These are phyloP conservation scores for Myripristis murdjan DNA, from an alignment of 2,797 vertebrate genomes.

Conservation along the genomic window DNA sequence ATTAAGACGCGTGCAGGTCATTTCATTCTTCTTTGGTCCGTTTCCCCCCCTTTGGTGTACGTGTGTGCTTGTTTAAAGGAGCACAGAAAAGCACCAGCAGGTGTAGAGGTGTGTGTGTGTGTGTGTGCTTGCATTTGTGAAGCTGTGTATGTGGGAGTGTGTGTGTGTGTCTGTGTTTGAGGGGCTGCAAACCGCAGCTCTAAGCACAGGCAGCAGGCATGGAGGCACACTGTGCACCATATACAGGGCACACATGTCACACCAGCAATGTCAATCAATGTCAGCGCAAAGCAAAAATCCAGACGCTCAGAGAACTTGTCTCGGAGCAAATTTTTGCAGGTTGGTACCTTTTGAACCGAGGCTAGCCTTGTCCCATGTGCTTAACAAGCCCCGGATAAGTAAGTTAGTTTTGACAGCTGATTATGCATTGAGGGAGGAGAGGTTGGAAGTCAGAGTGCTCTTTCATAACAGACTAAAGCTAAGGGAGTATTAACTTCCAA, in stretches of 20 bases:
- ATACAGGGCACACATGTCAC: constrained; percentile 61
- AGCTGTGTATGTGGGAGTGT: no score
- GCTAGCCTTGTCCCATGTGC: constrained; percentile 62
- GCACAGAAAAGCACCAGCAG: constrained; percentile 68
- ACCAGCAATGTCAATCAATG: constrained; percentile 77
- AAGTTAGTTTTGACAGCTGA: constrained; percentile 77
- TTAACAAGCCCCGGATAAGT: constrained; percentile 66
- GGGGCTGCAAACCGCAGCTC: constrained; percentile 29
- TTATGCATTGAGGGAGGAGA: constrained; percentile 68
- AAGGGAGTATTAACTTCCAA: constrained; percentile 74
- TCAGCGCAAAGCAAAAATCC: constrained; percentile 77
- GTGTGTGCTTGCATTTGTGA: background rate
- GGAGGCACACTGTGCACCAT: constrained; percentile 44
- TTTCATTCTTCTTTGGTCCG: constrained; percentile 73
- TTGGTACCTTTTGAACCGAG: constrained; percentile 75
- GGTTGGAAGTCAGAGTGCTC: constrained; percentile 59
- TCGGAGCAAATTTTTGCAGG: constrained; percentile 58
- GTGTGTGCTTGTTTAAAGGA: constrained; percentile 34
- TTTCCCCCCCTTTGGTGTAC: constrained; percentile 64
- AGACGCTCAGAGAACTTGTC: constrained; percentile 66
- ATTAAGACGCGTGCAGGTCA: constrained; percentile 83
- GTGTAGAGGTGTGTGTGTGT: constrained; percentile 64
- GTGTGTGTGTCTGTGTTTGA: constrained; percentile 14
- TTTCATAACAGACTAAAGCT: constrained; percentile 73
- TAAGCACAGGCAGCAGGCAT: constrained; percentile 49